These are phyloP conservation scores for Drosophila ambigua DNA, from an alignment of 1,140 invertebrate genomes.

Conservation along the genomic window DNA sequence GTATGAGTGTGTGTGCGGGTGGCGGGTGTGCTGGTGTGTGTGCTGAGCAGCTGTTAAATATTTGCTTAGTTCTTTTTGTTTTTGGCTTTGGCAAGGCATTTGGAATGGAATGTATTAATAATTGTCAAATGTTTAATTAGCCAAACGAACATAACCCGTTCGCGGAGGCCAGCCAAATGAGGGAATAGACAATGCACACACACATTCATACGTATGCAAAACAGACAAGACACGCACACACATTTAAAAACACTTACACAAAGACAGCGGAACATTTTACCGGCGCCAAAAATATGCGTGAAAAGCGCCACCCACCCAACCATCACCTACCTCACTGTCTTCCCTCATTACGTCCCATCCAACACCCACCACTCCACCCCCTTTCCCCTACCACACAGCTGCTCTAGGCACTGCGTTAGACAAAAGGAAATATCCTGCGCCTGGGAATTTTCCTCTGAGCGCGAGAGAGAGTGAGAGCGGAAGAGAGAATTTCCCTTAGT, in stretches of 20 bases:
- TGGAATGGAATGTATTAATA: slow-evolving; percentile 68
- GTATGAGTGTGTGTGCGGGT: neutral
- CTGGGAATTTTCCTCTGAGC: slow-evolving; percentile 29
- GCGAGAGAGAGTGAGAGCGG: neutral
- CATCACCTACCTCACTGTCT: neutral
- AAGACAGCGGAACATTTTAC: slow-evolving; percentile 31
- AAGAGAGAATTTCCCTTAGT: slow-evolving; percentile 61
- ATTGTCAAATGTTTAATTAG: slow-evolving; percentile 78
- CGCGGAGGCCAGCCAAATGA: slow-evolving; percentile 10
- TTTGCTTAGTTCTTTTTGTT: slow-evolving; percentile 56
- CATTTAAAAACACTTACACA: no score
- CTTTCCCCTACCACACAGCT: neutral
- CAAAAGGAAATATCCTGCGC: slow-evolving; percentile 33
- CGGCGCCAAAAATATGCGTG: slow-evolving; percentile 64
- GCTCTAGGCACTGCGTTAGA: neutral
- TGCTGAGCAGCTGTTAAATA: slow-evolving; percentile 51
- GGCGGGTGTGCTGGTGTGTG: neutral
- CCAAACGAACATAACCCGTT: slow-evolving; percentile 47
- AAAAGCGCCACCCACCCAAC: slow-evolving; percentile 8
- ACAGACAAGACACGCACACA: no score
- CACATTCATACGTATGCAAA: no score
- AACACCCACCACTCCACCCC: no score
- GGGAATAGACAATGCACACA: no score
- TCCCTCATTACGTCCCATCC: neutral
- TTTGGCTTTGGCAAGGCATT: slow-evolving; percentile 34